Base-by-base conservation (phyloP, 2,113 vertebrate species). In the Tetrao urogallus region DNA sequence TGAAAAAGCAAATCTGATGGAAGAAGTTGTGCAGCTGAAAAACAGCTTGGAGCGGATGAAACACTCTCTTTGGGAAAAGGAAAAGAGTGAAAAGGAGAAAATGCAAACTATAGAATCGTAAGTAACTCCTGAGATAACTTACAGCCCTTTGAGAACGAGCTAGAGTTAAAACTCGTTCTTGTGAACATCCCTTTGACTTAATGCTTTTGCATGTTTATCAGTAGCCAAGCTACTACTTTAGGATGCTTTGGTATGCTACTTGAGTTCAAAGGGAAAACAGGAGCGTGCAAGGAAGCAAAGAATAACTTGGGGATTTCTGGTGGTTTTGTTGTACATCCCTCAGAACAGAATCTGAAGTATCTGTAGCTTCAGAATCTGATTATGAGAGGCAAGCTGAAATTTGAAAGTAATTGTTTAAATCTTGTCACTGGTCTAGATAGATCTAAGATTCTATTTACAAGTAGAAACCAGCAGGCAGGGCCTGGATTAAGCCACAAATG, bases 11-110 rank as follows among this genome's bases (percentile, higher is more conserved):
- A 96, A 97, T 1, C 86, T 96, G 54, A 97, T 93, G 80, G 97
- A 98, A 93, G 98, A 96, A 65, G 94, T 97, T 73, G 32, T 91
- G 67, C 92, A 97, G 4, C 77, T 98, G 45, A 89, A 90, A 60
- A 98, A 95, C 86, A 97, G 97, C 60, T 95, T 99, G 94, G 97
- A 97, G 25, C 95, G 73, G n/a, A 92, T 93, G 2, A 98, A 98
- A 27, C 95, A 97, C 2, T 60, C 96, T 54, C 97, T 99, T 60
- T 96, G 98, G 70, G 96, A 98, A 95, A 99, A 98, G 66, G 98
- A 98, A 28, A 97, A 90, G 17, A 98, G 98, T 83, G 97, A 98
- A 66, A 76, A 97, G 89, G 96, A 83, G 73, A 97, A 90, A 92
- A 80, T 48, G 2, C 92, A 93, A 54, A 78, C 94, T 52, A 83